Conservation (phyloP, 2,113 vertebrate genomes). For the Dinomys branickii region DNA sequence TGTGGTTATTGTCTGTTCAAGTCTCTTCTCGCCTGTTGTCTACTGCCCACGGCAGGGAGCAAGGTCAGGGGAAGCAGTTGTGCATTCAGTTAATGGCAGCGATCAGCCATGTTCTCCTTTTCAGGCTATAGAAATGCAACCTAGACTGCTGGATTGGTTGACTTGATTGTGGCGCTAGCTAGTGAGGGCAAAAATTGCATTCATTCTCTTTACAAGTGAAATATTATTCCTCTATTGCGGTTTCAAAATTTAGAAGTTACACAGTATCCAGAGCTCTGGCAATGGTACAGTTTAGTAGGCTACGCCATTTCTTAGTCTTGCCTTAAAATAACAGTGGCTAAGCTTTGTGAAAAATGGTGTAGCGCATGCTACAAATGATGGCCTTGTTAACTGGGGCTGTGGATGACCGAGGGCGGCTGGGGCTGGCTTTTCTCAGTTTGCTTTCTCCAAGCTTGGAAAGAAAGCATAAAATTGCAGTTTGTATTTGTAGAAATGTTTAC, state of each 20-base stretch:
- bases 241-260: constrained; percentile 70
- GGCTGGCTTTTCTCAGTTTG: not conserved
- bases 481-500: not conserved
- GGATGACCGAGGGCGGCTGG: constrained; percentile 70
- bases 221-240: not conserved
- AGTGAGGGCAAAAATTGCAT: constrained; percentile 66
- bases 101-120: constrained; percentile 68
- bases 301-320: constrained; percentile 44
- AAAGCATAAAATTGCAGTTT: constrained; percentile 67
- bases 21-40: not conserved
- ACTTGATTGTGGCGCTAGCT: constrained; percentile 74
- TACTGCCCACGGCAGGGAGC: not conserved
- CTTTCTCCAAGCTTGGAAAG: constrained; percentile 47
- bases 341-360: constrained; percentile 70
- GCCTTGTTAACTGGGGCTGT: constrained; percentile 72
- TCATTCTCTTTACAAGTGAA: constrained; percentile 71
- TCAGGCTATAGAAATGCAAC: constrained; percentile 69
- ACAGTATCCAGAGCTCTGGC: constrained; percentile 64
- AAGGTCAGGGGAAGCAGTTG: constrained; percentile 33
- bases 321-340: constrained; percentile 61
- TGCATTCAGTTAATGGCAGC: constrained; percentile 56
- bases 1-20: not conserved
- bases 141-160: constrained; percentile 68
- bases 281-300: constrained; percentile 61
- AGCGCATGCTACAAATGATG: constrained; percentile 69